phyloP scores from a whole-genome alignment of 2,797 vertebrate genomes.

The Brachyalestes nurse region DNA sequence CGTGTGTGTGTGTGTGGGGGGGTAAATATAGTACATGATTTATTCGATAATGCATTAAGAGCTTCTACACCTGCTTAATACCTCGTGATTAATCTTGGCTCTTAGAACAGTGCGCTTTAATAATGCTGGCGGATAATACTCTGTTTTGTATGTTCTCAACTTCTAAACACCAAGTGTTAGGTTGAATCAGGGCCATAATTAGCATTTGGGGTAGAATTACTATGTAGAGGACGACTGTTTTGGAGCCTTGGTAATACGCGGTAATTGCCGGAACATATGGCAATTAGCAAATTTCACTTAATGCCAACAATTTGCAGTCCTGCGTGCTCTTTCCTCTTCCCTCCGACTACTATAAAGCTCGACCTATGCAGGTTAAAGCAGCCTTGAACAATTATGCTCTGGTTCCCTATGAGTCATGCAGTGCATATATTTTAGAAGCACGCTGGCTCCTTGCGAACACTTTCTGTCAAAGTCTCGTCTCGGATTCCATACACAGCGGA shows the following conservation, averaged over 20 bases:
- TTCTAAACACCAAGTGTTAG: constrained; percentile 13
- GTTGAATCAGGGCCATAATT: not conserved
- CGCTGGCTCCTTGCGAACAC: not conserved
- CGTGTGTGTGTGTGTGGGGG: constrained; percentile 3
- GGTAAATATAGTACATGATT: constrained; percentile 49
- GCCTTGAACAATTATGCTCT: constrained; percentile 1
- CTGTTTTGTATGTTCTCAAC: not conserved
- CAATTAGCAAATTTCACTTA: constrained; percentile 11
- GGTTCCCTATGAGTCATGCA: not conserved
- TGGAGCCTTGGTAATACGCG: not conserved
- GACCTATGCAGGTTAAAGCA: constrained; percentile 7
- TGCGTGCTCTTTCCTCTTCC: too few species aligned
- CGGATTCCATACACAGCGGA: not conserved
- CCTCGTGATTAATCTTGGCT: constrained; percentile 32
- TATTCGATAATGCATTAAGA: constrained; percentile 40
- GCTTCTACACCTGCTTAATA: constrained; percentile 43
- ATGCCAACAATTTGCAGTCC: not conserved
- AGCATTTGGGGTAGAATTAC: constrained; percentile 3
- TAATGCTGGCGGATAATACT: constrained; percentile 8
- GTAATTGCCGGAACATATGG: constrained; percentile 26
- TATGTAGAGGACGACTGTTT: constrained; percentile 3
- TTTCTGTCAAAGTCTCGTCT: not conserved
- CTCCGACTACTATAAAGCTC: not conserved
- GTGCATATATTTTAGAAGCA: not conserved
- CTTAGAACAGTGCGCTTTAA: constrained; percentile 13